Conservation (phyloP, 2,113 vertebrate genomes). For the Rhagologus leucostigma region DNA sequence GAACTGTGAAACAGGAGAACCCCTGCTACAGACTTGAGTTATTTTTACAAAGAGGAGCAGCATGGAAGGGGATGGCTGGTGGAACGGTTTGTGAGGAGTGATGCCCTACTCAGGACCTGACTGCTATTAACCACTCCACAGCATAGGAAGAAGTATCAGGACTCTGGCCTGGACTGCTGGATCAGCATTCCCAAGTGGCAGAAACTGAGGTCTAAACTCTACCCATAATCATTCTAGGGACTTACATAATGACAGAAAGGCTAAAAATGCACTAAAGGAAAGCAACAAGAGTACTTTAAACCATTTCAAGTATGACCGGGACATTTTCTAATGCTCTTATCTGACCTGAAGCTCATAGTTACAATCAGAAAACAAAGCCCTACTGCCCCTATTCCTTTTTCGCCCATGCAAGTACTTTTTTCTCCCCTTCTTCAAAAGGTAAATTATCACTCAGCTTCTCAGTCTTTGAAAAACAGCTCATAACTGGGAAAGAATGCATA, state of each 20-base stretch:
- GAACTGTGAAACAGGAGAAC: background rate
- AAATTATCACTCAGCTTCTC: background rate
- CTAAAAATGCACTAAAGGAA: background rate
- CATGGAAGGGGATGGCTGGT: background rate
- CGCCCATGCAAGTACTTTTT: background rate
- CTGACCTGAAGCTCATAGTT: background rate
- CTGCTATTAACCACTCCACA: background rate
- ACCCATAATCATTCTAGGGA: background rate
- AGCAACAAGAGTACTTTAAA: background rate
- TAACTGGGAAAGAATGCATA: background rate
- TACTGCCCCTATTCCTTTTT: background rate
- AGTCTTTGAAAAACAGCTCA: background rate
- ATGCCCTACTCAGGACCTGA: background rate
- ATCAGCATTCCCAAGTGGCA: background rate
- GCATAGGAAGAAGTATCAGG: background rate
- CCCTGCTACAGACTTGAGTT: background rate
- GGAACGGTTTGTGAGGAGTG: background rate
- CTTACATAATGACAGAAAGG: background rate
- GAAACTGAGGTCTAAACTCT: background rate
- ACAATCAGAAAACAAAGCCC: background rate
- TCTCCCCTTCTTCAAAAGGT: background rate
- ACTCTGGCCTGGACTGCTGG: background rate
- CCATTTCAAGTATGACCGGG: background rate
- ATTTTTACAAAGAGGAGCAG: background rate
- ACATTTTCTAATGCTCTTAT: background rate